Conservation (phyloP, 2,888 invertebrate species). For the Electrophaes corylata region DNA sequence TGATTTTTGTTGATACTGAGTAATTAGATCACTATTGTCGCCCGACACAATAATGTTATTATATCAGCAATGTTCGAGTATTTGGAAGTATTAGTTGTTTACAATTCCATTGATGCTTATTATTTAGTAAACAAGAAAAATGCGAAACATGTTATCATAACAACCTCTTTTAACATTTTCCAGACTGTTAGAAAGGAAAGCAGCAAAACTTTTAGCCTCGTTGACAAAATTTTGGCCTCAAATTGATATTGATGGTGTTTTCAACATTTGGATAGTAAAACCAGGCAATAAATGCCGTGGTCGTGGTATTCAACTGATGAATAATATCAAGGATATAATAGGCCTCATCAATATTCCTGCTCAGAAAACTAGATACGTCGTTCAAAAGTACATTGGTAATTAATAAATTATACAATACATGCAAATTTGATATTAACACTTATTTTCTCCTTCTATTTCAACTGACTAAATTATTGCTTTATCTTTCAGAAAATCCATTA, state of each 20-base stretch:
- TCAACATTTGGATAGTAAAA: constrained; percentile 97
- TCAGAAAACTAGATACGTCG: constrained; percentile 92
- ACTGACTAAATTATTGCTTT: neutral
- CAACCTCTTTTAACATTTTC: constrained; percentile 25
- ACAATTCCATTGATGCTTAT: constrained; percentile 15
- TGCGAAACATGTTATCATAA: constrained; percentile 12
- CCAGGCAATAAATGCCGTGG: constrained; percentile 97
- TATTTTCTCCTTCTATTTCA: neutral
- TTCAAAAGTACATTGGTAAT: constrained; percentile 97
- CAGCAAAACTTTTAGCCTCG: constrained; percentile 86
- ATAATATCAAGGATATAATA: constrained; percentile 93
- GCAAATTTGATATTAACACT: neutral
- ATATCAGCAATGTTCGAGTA: constrained; percentile 30
- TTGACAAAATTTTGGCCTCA: constrained; percentile 92
- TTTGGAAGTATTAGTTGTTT: constrained; percentile 35
- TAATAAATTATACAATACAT: constrained; percentile 16
- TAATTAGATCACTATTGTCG: constrained; percentile 39
- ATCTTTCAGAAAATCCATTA: constrained; percentile 91
- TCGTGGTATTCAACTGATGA: constrained; percentile 94
- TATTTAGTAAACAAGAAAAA: constrained; percentile 23
- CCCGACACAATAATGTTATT: constrained; percentile 35
- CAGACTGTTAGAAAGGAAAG: constrained; percentile 80
- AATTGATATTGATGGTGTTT: constrained; percentile 91
- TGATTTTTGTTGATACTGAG: constrained; percentile 6
- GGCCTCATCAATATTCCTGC: constrained; percentile 88